A percentile compares a stretch with the other conserved stretches of the same genome.
phyloP scores from a whole-genome alignment of 2,888 invertebrate species.

The Diplolepis rosae region DNA sequence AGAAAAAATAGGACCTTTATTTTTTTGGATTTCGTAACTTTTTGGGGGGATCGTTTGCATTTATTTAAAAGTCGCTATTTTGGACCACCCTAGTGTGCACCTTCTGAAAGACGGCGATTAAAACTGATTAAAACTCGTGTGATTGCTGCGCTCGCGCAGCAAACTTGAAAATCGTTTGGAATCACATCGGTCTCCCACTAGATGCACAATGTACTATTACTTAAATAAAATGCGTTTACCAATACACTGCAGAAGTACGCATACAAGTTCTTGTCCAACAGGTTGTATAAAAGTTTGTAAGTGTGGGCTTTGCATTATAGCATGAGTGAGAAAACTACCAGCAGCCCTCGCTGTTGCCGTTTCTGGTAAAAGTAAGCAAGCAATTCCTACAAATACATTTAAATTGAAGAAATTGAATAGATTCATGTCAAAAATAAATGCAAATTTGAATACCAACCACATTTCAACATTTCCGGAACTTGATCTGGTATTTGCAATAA shows the following conservation, averaged over 20 bases:
- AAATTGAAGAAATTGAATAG: background rate
- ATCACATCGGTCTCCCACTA: background rate
- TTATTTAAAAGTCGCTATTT: too few species aligned
- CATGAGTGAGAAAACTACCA: slow-evolving; percentile 78
- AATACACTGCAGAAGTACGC: slow-evolving; percentile 77
- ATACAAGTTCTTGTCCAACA: slow-evolving; percentile 78
- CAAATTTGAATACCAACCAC: slow-evolving; percentile 60
- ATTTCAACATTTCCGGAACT: slow-evolving; percentile 71
- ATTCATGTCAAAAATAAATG: background rate
- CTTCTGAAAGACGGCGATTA: background rate
- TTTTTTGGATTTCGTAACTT: too few species aligned
- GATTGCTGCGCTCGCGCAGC: background rate
- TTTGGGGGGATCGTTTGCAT: too few species aligned
- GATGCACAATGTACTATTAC: background rate
- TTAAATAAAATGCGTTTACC: slow-evolving; percentile 70
- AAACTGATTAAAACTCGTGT: background rate
- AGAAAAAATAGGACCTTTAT: too few species aligned
- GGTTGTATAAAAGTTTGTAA: slow-evolving; percentile 76
- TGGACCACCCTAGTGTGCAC: too few species aligned
- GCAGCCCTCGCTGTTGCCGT: slow-evolving; percentile 78
- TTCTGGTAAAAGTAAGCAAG: slow-evolving; percentile 79
- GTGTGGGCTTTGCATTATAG: slow-evolving; percentile 76
- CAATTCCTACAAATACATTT: slow-evolving; percentile 73
- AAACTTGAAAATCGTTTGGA: background rate
- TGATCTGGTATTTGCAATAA: slow-evolving; percentile 71